Base-by-base conservation (phyloP, 2,888 invertebrate species). In the Serripes groenlandicus region DNA sequence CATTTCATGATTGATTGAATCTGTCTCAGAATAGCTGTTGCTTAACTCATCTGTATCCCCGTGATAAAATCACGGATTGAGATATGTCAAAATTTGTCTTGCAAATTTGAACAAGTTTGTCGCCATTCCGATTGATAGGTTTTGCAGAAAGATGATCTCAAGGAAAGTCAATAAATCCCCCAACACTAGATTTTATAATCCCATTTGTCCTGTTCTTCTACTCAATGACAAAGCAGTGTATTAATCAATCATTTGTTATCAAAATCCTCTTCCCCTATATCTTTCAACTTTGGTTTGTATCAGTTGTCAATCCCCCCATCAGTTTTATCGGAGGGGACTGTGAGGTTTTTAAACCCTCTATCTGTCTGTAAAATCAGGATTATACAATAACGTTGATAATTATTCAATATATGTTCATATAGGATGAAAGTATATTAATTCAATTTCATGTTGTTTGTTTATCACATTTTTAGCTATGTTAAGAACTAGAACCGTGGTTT, bases 21-120 rank as follows among this genome's bases (percentile, higher is more conserved):
- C 66, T 30, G 42, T 42, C 66, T 42, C 35, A 66, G 66, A 42
- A 64, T 42, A 66, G 37, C 66, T 66, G 66, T 66, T 66, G 42
- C 42, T 30, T 11, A 66, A 66, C 66, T 42, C 66, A 66, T 66
- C 66, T 42, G 42, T 66, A 66, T 28, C 23, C 42, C 42, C 9
- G 23, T 35, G 66, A 66, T 66, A 35, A 42, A 66, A 66, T 66
- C 49, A 42, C 66, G 42, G 9, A 26, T 66, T 42, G 32, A 66
- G n/a, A 35, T 42, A 34, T 21, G 66, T 26, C 66, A n/a, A n/a
- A n/a, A n/a, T n/a, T n/a, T 34, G 34, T 62, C 62, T 62, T 34
- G 7, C 23, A 21, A 42, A 42, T 26, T 66, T 66, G 42, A 37
- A 66, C 37, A 37, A n/a, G 26, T 23, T 26, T 35, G 35, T 28